These are phyloP conservation scores for Oreochromis tanganicae DNA, from an alignment of 2,113 vertebrate species.

Conservation along the genomic window DNA sequence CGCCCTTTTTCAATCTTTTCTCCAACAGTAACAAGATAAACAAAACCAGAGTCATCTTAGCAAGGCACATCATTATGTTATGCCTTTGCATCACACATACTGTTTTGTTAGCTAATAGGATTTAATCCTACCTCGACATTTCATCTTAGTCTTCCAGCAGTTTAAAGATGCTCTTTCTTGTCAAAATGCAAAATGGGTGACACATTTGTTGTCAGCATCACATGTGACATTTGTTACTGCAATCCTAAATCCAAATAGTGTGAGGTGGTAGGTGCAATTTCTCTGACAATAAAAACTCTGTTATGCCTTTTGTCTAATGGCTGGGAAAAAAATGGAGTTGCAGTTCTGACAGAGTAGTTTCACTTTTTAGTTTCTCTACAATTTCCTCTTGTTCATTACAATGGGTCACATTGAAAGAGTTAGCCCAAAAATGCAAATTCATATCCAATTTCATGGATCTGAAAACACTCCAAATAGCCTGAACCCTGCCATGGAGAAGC, in stretches of 20 bases:
- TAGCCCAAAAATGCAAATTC: constrained; percentile 64
- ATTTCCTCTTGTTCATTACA: constrained; percentile 51
- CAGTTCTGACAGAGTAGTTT: constrained; percentile 20
- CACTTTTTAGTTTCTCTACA: constrained; percentile 4
- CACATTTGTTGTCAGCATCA: background rate
- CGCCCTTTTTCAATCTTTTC: background rate
- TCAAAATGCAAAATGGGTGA: background rate
- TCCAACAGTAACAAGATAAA: background rate
- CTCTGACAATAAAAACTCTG: background rate
- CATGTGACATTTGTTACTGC: background rate
- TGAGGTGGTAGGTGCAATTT: background rate
- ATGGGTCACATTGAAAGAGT: constrained; percentile 51
- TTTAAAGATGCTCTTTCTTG: background rate
- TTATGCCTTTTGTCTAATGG: background rate
- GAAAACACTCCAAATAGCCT: constrained; percentile 66
- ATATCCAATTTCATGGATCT: constrained; percentile 70
- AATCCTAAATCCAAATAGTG: background rate
- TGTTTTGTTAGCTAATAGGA: background rate
- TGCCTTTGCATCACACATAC: background rate
- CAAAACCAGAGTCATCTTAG: background rate
- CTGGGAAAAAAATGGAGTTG: background rate
- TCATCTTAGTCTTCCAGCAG: background rate
- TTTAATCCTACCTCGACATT: background rate
- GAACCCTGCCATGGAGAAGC: constrained; percentile 42
- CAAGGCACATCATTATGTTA: background rate